These are phyloP conservation scores for Crioceris asparagi DNA, from an alignment of 2,888 invertebrate species.

Conservation along the genomic window DNA sequence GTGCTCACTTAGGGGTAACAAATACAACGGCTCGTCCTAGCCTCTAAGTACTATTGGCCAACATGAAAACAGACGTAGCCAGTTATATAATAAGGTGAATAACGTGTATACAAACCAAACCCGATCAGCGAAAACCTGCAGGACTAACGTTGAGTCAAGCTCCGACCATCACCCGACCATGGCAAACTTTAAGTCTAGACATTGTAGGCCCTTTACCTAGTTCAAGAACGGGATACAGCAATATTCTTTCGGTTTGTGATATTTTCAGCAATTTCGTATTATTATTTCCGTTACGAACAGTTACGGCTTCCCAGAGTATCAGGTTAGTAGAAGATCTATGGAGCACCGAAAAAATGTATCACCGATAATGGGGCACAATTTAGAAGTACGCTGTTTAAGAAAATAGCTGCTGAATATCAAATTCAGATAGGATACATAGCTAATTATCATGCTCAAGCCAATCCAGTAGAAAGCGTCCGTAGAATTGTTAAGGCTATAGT, in stretches of 20 bases:
- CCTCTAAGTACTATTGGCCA: constrained; percentile 20
- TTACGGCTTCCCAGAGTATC: constrained; percentile 3
- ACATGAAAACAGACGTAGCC: constrained; percentile 15
- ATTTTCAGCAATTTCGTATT: constrained; percentile 11
- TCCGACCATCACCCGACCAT: constrained; percentile 4
- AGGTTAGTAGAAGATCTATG: constrained; percentile 4
- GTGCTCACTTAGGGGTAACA: constrained; percentile 18
- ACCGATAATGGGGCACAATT: constrained; percentile 3
- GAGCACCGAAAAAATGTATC: not conserved
- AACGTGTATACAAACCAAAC: constrained; percentile 15
- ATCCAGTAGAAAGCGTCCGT: too few species aligned
- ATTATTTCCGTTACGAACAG: constrained; percentile 9
- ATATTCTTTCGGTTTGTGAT: constrained; percentile 10
- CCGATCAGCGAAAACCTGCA: constrained; percentile 14
- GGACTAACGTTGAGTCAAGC: constrained; percentile 13
- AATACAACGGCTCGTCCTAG: constrained; percentile 16
- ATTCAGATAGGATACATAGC: too few species aligned
- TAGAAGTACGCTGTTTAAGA: not conserved
- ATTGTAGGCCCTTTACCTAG: constrained; percentile 17
- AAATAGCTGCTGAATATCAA: too few species aligned
- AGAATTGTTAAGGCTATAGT: too few species aligned
- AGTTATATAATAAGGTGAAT: constrained; percentile 16
- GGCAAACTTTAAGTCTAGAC: constrained; percentile 14
- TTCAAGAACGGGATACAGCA: constrained; percentile 4
- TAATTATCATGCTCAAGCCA: too few species aligned